Evolutionary conservation across 2,888 invertebrate species (phyloP), one percentile per base, ranked within the genome.

Genomic region (Nycteola revayana): DNA sequence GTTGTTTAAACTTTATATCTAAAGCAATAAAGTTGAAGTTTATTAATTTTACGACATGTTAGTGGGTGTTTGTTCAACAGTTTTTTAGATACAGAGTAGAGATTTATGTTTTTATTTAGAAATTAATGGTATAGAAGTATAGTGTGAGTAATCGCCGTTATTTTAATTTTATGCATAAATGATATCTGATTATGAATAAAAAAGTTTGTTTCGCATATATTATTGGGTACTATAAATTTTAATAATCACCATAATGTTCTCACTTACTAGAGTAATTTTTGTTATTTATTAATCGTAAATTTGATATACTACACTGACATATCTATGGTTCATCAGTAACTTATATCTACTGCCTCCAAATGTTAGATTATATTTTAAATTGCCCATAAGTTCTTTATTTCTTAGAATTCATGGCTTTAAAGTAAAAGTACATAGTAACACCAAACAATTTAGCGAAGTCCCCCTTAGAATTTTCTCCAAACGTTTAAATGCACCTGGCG

Each of bases 21-120:
- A 7, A 14, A 30, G 35, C 7, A 23, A 53, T 76, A 78, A 59
- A 73, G 79, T 69, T 57, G 49, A 72, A 46, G 69, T 67, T 82
- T 37, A 58, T 55, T 46, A 54, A 56, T 43, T 37, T 39, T 31
- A 46, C 18, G 50, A 55, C 57, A 24, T 57, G 53, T 57, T 79
- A 68, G 86, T 87, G 84, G 86, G 86, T 86, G 86, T 86, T 82
- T 82, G 75, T 78, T 77, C 82, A 78, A 75, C 67, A 79, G 75
- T 78, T 75, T 75, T n/a, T 73, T 74, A 71, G 61, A 81, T 76
- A 74, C 80, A 66, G 69, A 57, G 63, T 63, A 60, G 64, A 86
- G 85, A 87, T 87, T 86, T 87, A 87, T 87, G 86, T 85, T 87
- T 87, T 86, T 83, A 86, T 87, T 86, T 83, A 76, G 75, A 75